Evolutionary conservation across 2,113 vertebrate species (phyloP).

Genomic region (Cephalopterus ornatus): DNA sequence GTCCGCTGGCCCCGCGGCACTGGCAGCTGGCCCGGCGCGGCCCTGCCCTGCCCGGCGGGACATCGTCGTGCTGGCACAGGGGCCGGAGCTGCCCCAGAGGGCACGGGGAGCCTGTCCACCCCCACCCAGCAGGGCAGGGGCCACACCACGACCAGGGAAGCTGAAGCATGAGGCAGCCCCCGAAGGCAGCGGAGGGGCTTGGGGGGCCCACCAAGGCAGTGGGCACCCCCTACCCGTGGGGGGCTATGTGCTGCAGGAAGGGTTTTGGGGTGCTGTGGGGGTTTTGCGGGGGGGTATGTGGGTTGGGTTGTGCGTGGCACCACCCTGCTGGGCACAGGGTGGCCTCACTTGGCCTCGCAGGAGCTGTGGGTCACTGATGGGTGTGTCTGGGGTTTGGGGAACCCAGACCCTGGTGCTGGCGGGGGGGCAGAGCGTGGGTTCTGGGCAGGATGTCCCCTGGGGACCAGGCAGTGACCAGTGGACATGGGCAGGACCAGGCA

Average conservation of each 20-base stretch:
- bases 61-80: rapidly evolving
- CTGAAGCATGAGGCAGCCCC: neutral
- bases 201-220: neutral
- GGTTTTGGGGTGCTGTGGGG: neutral
- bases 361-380: neutral
- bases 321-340: neutral
- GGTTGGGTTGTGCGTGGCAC: neutral
- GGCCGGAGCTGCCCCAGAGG: neutral
- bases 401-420: neutral
- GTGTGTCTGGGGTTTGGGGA: neutral
- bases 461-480: neutral
- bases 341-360: neutral
- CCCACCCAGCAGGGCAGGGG: neutral
- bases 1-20: neutral
- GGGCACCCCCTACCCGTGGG: neutral
- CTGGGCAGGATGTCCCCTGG: rapidly evolving
- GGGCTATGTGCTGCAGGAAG: neutral
- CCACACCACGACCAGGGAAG: neutral
- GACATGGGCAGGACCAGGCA: neutral
- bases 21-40: neutral
- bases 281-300: rapidly evolving
- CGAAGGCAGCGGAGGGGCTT: rapidly evolving
- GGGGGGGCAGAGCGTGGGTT: no score
- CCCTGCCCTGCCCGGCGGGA: neutral
- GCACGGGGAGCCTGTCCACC: neutral